Evolutionary conservation across 2,888 invertebrate species (phyloP), one percentile per base, ranked within the genome.

Genomic region (Thereva nobilitata): DNA sequence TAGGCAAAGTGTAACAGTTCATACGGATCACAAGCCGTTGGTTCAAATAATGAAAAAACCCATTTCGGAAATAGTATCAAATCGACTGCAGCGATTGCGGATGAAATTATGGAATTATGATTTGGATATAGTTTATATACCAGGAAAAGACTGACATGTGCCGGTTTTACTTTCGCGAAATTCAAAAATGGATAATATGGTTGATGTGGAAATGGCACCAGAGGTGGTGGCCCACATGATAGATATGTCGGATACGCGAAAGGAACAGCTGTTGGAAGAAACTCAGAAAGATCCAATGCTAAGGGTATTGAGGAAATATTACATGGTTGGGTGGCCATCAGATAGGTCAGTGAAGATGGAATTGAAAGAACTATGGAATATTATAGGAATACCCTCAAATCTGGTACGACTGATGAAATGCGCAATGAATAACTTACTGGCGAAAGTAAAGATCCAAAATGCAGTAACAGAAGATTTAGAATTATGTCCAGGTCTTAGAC

Each of bases 81-180:
- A 69, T 55, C 68, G 73, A 40, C 65, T 74, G 42, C 72, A 74
- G 68, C 34, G 70, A 57, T 70, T 74, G 71, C 71, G 72, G 40
- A n/a, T 74, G 5, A 73, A 73, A 68, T 42, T 73, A 8, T 57
- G 71, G 50, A 71, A 69, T 66, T 73, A 72, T 68, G 64, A 73
- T 4, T 68, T 72, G 34, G 67, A 68, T 42, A 50, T 73, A 23
- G 50, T 50, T 38, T 72, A 72, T 64, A 42, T 71, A 2, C 72
- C 72, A 9, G 72, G 72, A 41, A 67, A 67, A 67, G 49, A 68
- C 23, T 67, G 71, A 54, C 71, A 61, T 67, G 67, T 72, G 34
- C 71, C 71, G 6, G 73, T 72, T 57, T 64, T 67, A 57, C 34
- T 68, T 42, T 63, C 72, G 64, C 38, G 67, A 64, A 10, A 69